A percentile compares a stretch with the other conserved stretches of the same genome.
Evolutionary conservation across 2,888 invertebrate species (phyloP).

Genomic region (Odontocolon sp.): DNA sequence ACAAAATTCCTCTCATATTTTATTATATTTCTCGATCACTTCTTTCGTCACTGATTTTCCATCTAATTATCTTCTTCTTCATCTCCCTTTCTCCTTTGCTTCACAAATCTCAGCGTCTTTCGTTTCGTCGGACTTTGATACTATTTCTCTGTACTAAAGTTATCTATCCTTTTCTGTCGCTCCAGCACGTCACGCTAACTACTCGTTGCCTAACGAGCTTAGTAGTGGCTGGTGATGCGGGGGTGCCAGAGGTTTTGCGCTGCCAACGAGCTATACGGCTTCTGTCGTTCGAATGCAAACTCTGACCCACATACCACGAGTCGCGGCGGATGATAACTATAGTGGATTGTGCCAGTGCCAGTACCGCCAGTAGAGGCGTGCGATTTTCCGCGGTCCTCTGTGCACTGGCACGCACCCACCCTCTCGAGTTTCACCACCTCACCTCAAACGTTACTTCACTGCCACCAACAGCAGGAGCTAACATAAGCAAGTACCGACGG

Average conservation of each 20-base stretch:
- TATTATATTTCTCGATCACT: constrained; percentile 16
- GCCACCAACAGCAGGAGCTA: constrained; percentile 8
- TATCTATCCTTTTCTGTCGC: constrained; percentile 47
- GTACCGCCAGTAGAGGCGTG: constrained; percentile 10
- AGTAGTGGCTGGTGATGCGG: constrained; percentile 56
- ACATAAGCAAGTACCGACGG: constrained; percentile 16
- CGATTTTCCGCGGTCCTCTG: constrained; percentile 53
- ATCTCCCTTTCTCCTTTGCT: neutral
- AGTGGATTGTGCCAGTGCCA: too few relatives aligned
- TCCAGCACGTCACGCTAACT: constrained; percentile 54
- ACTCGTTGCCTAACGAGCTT: constrained; percentile 72
- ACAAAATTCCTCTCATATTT: neutral
- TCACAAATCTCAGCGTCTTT: constrained; percentile 1
- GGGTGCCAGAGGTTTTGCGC: neutral
- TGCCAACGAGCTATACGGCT: constrained; percentile 64
- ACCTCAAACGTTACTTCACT: constrained; percentile 23
- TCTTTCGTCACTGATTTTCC: neutral
- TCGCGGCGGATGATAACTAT: constrained; percentile 12
- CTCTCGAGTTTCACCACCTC: constrained; percentile 37
- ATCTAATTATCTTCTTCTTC: constrained; percentile 33
- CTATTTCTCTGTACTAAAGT: constrained; percentile 14
- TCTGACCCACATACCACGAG: constrained; percentile 70
- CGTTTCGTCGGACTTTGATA: neutral
- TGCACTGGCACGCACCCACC: constrained; percentile 50
- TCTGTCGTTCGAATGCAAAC: constrained; percentile 69